Evolutionary conservation across 2,113 vertebrate genomes (phyloP), one percentile per base, ranked within the genome.

Genomic region (Neolamprologus devosi): DNA sequence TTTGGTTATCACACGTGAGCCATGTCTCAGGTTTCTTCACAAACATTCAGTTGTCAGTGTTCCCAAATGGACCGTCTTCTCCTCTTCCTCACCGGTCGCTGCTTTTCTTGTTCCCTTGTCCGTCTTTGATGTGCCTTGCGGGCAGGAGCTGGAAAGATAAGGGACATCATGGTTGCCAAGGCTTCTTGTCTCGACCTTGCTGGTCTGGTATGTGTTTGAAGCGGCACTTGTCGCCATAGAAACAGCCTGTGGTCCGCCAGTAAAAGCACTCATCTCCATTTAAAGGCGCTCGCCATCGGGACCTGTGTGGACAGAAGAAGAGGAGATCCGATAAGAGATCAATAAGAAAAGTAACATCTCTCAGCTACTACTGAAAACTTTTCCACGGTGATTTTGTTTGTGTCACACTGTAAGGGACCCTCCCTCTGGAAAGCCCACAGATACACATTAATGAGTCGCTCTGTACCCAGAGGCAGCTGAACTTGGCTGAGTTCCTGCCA

Each of bases 191-290:
- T 4, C 47, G 80, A 35, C 89, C 85, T 78, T 58, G 86, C 28
- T 85, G 82, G 58, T 83, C 84, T 11, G 87, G 80, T 75, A 83
- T 60, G 85, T 92, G 91, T 85, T 85, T 90, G 82, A 90, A 92
- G 70, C 80, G 89, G 26, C 87, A 90, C 80, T 79, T 87, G 82
- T 89, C 40, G 3, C 89, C 88, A n/a, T 92, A 85, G 54, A 81
- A 65, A 79, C 87, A 92, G 68, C 91, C 91, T 1, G 80, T 81
- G 70, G 91, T 92, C 80, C 37, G 70, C 91, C 89, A 90, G 55
- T 78, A 92, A 75, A 92, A 75, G n/a, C 91, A 90, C 85, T 54
- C 68, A 4, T 87, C 63, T 60, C 82, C 80, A 9, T 75, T 45
- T 30, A 68, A 53, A 5, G 82, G 73, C 0, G 16, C 23, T 33